Evolutionary conservation across 2,888 invertebrate genomes (phyloP), one percentile per base, ranked within the genome.

Genomic region (Lydus trimaculatus): DNA sequence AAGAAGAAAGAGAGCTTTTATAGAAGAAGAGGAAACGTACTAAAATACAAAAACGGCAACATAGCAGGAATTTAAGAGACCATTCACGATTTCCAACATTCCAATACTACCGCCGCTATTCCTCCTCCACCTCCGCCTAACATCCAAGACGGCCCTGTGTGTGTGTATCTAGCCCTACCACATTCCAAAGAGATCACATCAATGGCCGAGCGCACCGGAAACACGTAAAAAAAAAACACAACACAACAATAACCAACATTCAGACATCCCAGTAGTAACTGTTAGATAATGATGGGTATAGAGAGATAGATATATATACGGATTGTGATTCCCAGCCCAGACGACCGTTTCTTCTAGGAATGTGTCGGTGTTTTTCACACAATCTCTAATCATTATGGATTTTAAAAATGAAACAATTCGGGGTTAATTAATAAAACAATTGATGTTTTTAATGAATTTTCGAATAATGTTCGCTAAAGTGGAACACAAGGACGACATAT

Each of bases 161-260:
- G 78, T 56, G 6, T 56, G 74, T 74, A 78, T 77, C 81, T 79
- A 79, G 84, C 84, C 83, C 83, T 83, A 84, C 85, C 84, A 84
- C 85, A 85, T 85, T 85, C 85, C 84, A 78, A 73, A 79, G 82
- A 83, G 84, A 85, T 84, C 85, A 84, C 84, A 85, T 85, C 85
- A 85, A 85, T 85, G 85, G 85, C 84, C 85, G 84, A 83, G 78
- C 56, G 56, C 80, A 80, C 83, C 83, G 83, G 83, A 83, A 81
- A 84, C 81, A 82, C 80, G 77, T 78, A 72, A 69, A 72, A 76
- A 72, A 71, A 77, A 25, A n/a, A n/a, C n/a, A n/a, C n/a, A n/a
- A n/a, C n/a, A n/a, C n/a, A n/a, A n/a, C n/a, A n/a, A n/a, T n/a
- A n/a, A n/a, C n/a, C 48, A 66, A 66, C 63, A 65, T 65, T 61